Conservation (phyloP, 2,113 vertebrate genomes). For the Rhinichthys klamathensis region DNA sequence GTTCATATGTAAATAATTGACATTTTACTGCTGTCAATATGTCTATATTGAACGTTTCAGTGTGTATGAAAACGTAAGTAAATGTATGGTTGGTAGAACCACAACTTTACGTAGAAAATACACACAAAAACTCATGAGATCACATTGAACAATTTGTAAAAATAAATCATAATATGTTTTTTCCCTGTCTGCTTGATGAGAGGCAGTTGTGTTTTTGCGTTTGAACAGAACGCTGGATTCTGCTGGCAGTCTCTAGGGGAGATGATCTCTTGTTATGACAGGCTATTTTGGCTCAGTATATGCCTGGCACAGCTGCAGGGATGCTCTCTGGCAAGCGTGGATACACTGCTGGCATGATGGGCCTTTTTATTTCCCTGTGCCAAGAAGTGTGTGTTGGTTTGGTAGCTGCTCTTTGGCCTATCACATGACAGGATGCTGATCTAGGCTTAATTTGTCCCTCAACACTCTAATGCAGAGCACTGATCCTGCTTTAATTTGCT, state of each 20-base stretch:
- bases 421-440: constrained; percentile 33
- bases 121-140: too few species aligned
- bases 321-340: constrained; percentile 17
- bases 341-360: constrained; percentile 16
- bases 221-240: not conserved
- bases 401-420: constrained; percentile 18
- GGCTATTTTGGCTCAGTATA: not conserved
- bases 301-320: constrained; percentile 21
- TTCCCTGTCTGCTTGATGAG: constrained; percentile 1
- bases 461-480: constrained; percentile 28
- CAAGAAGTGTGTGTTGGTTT: constrained; percentile 34
- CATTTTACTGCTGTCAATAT: too few species aligned
- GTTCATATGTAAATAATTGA: too few species aligned
- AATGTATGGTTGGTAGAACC: too few species aligned
- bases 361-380: not conserved
- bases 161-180: not conserved
- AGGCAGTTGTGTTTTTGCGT: constrained; percentile 1
- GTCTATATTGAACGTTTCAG: too few species aligned
- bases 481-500: constrained; percentile 20
- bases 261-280: constrained; percentile 42
- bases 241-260: constrained; percentile 25
- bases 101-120: too few species aligned
- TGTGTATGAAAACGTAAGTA: too few species aligned
- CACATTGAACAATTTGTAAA: not conserved
- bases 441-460: constrained; percentile 30